Conservation (phyloP, 2,113 vertebrate genomes). For the Kryptolebias marmoratus region DNA sequence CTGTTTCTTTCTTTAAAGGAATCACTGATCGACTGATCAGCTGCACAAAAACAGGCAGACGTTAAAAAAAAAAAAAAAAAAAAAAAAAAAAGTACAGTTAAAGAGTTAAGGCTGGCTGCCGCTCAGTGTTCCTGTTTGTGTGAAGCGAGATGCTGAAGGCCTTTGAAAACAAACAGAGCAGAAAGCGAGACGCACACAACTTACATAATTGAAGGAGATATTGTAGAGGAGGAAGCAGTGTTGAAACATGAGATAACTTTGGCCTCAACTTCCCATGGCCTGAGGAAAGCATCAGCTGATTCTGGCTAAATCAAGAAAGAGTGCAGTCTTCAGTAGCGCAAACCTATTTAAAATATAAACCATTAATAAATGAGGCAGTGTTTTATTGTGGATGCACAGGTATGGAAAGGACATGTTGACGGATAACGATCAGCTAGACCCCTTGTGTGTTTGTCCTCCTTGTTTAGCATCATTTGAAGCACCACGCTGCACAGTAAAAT, state of each 20-base stretch:
- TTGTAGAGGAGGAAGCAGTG: conserved; percentile 60
- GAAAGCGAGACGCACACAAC: conserved; percentile 48
- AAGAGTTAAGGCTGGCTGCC: conserved; percentile 17
- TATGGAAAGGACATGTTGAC: neutral
- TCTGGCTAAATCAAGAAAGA: conserved; percentile 3
- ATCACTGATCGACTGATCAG: conserved; percentile 28
- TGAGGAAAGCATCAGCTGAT: conserved; percentile 60
- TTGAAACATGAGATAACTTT: conserved; percentile 69
- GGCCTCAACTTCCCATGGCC: conserved; percentile 48
- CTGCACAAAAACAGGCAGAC: conserved; percentile 15
- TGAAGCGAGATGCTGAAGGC: conserved; percentile 54
- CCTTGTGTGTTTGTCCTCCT: too few species aligned
- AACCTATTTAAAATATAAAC: neutral
- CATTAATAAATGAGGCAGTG: neutral
- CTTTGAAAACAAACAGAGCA: conserved; percentile 58
- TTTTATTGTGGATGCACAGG: neutral
- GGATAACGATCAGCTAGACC: neutral
- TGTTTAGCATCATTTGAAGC: neutral
- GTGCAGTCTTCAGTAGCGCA: neutral
- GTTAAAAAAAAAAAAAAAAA: conserved; percentile 20
- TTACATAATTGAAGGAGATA: conserved; percentile 73
- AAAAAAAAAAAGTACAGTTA: conserved; percentile 17
- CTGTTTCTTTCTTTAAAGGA: neutral
- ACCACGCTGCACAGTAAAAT: neutral
- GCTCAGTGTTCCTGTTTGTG: conserved; percentile 52